These are phyloP conservation scores for Eueremaeus valkanovi DNA, from an alignment of 2,888 invertebrate genomes.

Conservation along the genomic window DNA sequence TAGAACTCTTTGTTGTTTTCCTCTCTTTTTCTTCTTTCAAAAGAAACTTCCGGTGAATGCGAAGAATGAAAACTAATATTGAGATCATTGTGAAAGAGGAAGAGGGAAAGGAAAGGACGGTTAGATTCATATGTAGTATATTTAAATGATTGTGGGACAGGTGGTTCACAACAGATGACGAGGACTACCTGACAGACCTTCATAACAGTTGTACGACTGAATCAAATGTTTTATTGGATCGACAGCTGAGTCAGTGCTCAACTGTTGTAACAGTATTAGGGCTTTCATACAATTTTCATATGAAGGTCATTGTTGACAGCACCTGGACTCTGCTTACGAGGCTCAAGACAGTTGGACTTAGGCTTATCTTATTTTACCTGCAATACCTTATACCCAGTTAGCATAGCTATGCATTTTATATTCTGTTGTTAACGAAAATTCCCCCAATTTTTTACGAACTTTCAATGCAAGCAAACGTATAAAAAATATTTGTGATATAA, in stretches of 20 bases:
- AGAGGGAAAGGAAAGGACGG: slow-evolving; percentile 34
- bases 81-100: slow-evolving; percentile 2
- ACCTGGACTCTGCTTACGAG: slow-evolving; percentile 16
- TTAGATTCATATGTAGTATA: background rate
- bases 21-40: background rate
- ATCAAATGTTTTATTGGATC: slow-evolving; percentile 24
- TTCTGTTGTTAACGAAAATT: background rate
- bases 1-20: slow-evolving; percentile 7
- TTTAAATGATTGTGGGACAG: slow-evolving; percentile 27
- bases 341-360: background rate
- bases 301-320: slow-evolving; percentile 28
- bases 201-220: slow-evolving; percentile 17
- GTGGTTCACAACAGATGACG: slow-evolving; percentile 31
- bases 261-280: background rate
- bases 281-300: background rate
- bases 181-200: slow-evolving; percentile 29
- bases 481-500: background rate
- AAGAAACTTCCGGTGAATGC: slow-evolving; percentile 1
- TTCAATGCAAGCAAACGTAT: background rate
- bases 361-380: background rate
- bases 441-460: background rate
- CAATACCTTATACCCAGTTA: too few species aligned
- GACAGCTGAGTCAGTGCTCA: slow-evolving; percentile 34
- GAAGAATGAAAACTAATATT: background rate
- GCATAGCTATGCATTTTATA: background rate